A percentile compares a stretch with the other conserved stretches of the same genome.
Evolutionary conservation across 2,113 vertebrate species (phyloP).

Genomic region (Patagioenas fasciata): DNA sequence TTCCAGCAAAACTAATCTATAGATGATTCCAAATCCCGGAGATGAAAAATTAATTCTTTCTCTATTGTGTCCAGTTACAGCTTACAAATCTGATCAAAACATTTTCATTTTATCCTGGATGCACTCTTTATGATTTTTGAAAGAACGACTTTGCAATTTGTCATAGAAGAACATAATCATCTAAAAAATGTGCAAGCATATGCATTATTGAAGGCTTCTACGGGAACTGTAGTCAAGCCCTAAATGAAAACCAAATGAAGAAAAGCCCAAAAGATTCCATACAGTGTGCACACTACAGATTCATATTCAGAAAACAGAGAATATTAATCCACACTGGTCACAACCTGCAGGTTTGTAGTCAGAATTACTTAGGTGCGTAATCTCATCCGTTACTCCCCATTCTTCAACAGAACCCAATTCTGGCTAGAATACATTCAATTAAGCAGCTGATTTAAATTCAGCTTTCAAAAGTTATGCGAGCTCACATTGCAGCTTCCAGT

Average conservation of each 20-base stretch:
- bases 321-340: neutral
- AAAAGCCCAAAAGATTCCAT: neutral
- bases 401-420: neutral
- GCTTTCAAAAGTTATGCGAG: neutral
- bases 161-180: neutral
- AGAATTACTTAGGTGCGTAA: neutral
- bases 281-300: neutral
- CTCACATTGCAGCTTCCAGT: neutral
- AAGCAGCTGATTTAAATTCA: neutral
- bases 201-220: neutral
- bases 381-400: accelerated
- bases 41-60: neutral
- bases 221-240: constrained; percentile 27
- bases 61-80: neutral
- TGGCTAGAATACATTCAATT: neutral
- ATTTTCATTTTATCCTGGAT: neutral
- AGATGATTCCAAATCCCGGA: neutral
- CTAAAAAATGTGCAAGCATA: constrained; percentile 7
- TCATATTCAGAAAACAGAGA: neutral
- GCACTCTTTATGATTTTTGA: neutral
- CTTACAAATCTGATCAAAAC: constrained; percentile 27
- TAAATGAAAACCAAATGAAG: constrained; percentile 64
- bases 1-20: constrained; percentile 9
- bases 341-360: accelerated
- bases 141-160: neutral